Conservation (phyloP, 2,888 invertebrate genomes). For the Hoplodrina ambigua region DNA sequence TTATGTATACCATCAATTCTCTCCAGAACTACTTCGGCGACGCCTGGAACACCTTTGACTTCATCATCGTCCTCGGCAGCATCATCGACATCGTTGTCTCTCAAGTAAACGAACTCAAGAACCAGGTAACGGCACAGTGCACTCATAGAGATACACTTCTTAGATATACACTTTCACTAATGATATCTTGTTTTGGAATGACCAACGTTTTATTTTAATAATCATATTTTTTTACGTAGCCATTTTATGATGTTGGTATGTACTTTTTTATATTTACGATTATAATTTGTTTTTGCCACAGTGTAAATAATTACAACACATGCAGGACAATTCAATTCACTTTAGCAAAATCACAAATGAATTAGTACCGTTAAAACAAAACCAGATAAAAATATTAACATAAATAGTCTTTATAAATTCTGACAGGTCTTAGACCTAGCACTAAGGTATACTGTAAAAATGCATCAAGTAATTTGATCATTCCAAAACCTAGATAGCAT, state of each 20-base stretch:
- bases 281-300: background rate
- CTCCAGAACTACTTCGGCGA: slow-evolving; percentile 98
- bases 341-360: background rate
- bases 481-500: slow-evolving; percentile 70
- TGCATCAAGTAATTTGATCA: slow-evolving; percentile 33
- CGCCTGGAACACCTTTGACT: slow-evolving; percentile 99
- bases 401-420: background rate
- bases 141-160: slow-evolving; percentile 56
- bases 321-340: background rate
- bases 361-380: background rate
- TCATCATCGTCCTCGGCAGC: slow-evolving; percentile 98
- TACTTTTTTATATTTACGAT: background rate
- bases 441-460: slow-evolving; percentile 10
- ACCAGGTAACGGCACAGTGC: slow-evolving; percentile 82
- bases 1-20: background rate
- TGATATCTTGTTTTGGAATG: slow-evolving; percentile 66
- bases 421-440: background rate
- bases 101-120: slow-evolving; percentile 97
- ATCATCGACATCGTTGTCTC: slow-evolving; percentile 99
- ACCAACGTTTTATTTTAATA: slow-evolving; percentile 19
- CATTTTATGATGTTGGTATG: background rate
- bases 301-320: background rate
- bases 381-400: background rate
- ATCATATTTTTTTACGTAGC: background rate
- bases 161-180: slow-evolving; percentile 56